These are phyloP conservation scores for Conus ventricosus DNA, from an alignment of 1,140 invertebrate species.

Conservation along the genomic window DNA sequence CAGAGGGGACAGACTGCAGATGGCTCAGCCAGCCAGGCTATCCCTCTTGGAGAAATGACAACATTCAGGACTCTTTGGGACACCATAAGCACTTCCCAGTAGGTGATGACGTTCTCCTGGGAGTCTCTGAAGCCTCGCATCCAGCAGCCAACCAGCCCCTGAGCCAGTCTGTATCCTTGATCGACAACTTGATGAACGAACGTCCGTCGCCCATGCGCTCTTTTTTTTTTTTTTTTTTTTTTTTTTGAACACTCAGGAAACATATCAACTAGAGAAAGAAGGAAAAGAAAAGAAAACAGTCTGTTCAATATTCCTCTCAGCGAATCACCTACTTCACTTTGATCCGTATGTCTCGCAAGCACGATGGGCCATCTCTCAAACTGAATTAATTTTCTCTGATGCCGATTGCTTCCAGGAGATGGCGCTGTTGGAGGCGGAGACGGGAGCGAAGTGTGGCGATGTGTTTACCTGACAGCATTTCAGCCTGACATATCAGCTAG, in stretches of 20 bases:
- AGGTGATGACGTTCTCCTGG: background rate
- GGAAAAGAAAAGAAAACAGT: background rate
- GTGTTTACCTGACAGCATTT: background rate
- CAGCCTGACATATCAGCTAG: no score
- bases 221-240: no score
- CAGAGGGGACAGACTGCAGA: no score
- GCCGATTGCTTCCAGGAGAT: slow-evolving; percentile 22
- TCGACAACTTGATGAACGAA: slow-evolving; percentile 8
- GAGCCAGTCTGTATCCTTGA: background rate
- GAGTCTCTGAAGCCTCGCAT: background rate
- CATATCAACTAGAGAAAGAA: no score
- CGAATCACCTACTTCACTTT: background rate
- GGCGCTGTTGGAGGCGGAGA: slow-evolving; percentile 10
- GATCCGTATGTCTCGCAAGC: no score
- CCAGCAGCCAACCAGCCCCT: background rate
- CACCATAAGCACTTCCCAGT: no score
- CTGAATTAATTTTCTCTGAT: background rate
- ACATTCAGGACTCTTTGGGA: no score
- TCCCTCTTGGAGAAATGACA: no score
- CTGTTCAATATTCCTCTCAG: background rate
- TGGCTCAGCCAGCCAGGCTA: no score
- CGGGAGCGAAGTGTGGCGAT: background rate
- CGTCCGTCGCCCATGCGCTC: background rate
- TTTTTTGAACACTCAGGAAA: background rate
- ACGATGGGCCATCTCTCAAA: background rate